These are phyloP conservation scores for Sebastes hubbsi DNA, from an alignment of 2,797 vertebrate species.

Conservation along the genomic window DNA sequence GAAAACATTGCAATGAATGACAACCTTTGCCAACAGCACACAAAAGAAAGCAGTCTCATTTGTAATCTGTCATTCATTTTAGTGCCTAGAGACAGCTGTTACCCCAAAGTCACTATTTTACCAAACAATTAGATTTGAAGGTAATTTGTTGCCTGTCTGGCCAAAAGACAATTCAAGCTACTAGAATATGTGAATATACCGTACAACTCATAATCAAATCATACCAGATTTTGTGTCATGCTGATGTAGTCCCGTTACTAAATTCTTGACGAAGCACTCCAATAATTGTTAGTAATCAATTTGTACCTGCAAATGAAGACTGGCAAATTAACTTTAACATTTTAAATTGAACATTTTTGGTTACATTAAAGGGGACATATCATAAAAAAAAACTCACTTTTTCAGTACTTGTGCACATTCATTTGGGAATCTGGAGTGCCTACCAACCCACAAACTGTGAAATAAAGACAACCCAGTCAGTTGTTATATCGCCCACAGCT, in stretches of 20 bases:
- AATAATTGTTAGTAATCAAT: neutral
- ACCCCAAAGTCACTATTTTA: neutral
- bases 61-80: neutral
- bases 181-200: neutral
- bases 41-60: neutral
- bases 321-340: neutral
- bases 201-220: neutral
- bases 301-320: neutral
- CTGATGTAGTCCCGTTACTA: neutral
- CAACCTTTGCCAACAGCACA: neutral
- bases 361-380: neutral
- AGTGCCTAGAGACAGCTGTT: neutral
- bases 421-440: neutral
- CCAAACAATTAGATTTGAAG: neutral
- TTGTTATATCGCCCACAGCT: neutral
- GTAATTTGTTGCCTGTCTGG: neutral
- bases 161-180: neutral
- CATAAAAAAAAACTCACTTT: neutral
- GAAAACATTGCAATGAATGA: neutral
- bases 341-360: no score
- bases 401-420: neutral
- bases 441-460: neutral
- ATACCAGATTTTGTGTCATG: neutral
- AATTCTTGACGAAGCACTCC: neutral
- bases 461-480: neutral